A percentile compares a stretch with the other conserved stretches of the same genome.
Evolutionary conservation across 2,888 invertebrate genomes (phyloP).

Genomic region (Eupithecia insigniata): DNA sequence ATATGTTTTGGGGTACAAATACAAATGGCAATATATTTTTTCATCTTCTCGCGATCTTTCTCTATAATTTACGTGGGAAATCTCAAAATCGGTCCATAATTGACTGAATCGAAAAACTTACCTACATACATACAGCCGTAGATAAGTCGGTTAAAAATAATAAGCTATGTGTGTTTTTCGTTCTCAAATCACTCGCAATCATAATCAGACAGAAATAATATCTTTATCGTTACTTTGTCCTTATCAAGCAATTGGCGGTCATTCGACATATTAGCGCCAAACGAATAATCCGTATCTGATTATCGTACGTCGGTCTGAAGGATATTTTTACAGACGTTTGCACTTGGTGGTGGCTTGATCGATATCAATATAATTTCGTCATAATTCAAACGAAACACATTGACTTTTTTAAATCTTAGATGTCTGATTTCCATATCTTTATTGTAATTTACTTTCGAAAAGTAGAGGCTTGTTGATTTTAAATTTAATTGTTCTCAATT

Average conservation of each 20-base stretch:
- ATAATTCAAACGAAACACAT: not conserved
- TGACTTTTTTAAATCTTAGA: not conserved
- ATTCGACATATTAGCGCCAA: conserved; percentile 66
- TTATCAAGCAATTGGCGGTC: conserved; percentile 51
- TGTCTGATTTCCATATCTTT: not conserved
- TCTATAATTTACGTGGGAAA: too few species aligned
- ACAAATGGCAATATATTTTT: too few species aligned
- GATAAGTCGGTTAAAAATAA: too few species aligned
- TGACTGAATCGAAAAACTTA: too few species aligned
- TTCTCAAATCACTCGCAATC: conserved; percentile 13
- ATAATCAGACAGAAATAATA: conserved; percentile 33
- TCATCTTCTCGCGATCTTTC: too few species aligned
- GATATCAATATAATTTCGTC: not conserved
- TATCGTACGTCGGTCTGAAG: conserved; percentile 29
- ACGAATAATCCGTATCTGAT: conserved; percentile 49
- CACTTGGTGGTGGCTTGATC: conserved; percentile 11
- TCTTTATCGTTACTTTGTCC: conserved; percentile 46
- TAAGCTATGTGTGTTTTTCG: not conserved
- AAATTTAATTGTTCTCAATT: not conserved
- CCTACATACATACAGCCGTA: too few species aligned
- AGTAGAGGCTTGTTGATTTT: not conserved
- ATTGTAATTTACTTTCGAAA: not conserved
- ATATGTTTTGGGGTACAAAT: too few species aligned
- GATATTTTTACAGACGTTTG: conserved; percentile 21
- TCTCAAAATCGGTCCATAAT: too few species aligned